phyloP scores from a whole-genome alignment of 2,113 vertebrate species.

The Lota lota region DNA sequence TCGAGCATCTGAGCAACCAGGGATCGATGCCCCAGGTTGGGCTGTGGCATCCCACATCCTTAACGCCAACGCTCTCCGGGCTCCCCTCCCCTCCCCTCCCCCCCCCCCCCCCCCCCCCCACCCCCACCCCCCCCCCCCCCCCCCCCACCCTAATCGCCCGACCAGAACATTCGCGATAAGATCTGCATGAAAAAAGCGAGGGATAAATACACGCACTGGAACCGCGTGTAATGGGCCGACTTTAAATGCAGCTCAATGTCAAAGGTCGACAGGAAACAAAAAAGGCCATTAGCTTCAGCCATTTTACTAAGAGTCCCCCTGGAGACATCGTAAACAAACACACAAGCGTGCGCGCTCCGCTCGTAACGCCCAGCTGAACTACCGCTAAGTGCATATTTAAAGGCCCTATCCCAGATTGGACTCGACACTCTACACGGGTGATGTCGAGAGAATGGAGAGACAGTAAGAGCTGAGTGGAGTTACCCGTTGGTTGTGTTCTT shows the following conservation, averaged over 20 bases:
- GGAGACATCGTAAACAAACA: conserved; percentile 64
- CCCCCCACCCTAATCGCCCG: no score
- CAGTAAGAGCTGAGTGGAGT: background rate
- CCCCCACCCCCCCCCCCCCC: no score
- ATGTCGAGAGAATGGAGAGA: conserved; percentile 5
- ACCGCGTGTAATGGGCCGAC: conserved; percentile 41
- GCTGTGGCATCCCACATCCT: no score
- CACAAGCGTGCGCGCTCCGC: conserved; percentile 27
- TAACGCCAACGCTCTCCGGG: no score
- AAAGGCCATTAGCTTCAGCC: conserved; percentile 64
- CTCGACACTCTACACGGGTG: conserved; percentile 15
- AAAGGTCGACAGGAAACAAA: conserved; percentile 63
- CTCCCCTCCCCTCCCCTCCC: no score
- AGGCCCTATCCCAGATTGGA: conserved; percentile 28
- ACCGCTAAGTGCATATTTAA: conserved; percentile 56
- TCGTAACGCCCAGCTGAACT: conserved; percentile 24
- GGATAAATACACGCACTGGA: conserved; percentile 50
- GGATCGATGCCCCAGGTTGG: no score
- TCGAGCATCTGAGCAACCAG: no score
- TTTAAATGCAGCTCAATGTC: conserved; percentile 57
- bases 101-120: no score
- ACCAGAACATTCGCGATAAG: no score
- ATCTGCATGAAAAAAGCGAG: conserved; percentile 9
- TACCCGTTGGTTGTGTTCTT: no score
- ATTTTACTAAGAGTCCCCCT: conserved; percentile 51